A percentile compares a stretch with the other conserved stretches of the same genome.
These are phyloP conservation scores for Clarias gariepinus DNA, from an alignment of 2,113 vertebrate genomes.

Conservation along the genomic window DNA sequence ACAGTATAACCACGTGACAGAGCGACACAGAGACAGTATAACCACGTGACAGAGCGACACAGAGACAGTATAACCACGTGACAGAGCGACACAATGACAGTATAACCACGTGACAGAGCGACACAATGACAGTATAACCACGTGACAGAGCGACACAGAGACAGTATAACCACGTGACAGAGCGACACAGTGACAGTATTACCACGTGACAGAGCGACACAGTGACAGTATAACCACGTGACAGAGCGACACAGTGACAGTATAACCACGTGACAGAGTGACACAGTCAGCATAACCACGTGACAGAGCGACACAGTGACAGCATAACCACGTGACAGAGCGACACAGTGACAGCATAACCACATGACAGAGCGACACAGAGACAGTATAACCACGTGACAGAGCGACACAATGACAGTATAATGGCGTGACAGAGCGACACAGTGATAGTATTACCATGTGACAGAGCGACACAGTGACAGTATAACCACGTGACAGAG, in stretches of 20 bases:
- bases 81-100: background rate
- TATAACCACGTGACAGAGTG: background rate
- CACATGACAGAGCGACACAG: too few relatives aligned
- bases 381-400: too few relatives aligned
- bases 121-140: background rate
- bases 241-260: too few relatives aligned
- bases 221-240: background rate
- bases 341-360: too few relatives aligned
- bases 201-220: too few relatives aligned
- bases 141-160: background rate
- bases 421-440: background rate
- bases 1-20: background rate
- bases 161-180: background rate
- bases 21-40: background rate
- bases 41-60: background rate
- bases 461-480: too few relatives aligned
- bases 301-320: too few relatives aligned
- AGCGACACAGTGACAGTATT: too few relatives aligned
- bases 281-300: background rate
- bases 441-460: background rate
- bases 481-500: too few relatives aligned
- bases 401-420: background rate
- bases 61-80: background rate
- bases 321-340: too few relatives aligned
- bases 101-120: too few relatives aligned